These are phyloP conservation scores for Seira musarum DNA, from an alignment of 2,888 invertebrate species.

Conservation along the genomic window DNA sequence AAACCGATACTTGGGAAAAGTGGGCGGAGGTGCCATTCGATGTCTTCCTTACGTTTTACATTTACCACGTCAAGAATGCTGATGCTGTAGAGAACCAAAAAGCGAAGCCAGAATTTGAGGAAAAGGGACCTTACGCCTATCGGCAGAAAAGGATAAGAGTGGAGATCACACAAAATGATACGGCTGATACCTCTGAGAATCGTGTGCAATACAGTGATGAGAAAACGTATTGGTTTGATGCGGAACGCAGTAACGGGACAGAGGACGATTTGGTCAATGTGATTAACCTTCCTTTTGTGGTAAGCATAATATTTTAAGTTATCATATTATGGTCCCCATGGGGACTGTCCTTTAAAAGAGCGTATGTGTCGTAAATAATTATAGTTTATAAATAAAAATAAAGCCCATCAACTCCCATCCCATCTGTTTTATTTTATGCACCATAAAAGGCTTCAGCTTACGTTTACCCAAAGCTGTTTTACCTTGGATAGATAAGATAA, in stretches of 20 bases:
- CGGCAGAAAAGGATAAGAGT: slow-evolving; percentile 25
- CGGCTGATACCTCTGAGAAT: background rate
- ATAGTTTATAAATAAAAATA: no score
- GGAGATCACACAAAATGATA: background rate
- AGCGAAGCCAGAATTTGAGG: slow-evolving; percentile 33
- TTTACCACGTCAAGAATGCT: slow-evolving; percentile 21
- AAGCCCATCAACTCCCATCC: no score
- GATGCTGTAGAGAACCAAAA: slow-evolving; percentile 22
- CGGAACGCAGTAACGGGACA: background rate
- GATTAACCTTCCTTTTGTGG: slow-evolving; percentile 54
- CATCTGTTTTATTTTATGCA: no score
- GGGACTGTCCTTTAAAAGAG: no score
- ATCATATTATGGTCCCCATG: background rate
- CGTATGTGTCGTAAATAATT: no score
- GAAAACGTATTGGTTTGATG: slow-evolving; percentile 42
- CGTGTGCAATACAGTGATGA: slow-evolving; percentile 36
- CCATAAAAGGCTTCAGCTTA: no score
- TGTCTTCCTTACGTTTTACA: slow-evolving; percentile 35
- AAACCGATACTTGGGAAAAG: slow-evolving; percentile 7
- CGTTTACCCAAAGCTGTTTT: no score
- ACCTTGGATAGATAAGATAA: no score
- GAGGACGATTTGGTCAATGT: slow-evolving; percentile 47
- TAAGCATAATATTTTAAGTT: slow-evolving; percentile 29
- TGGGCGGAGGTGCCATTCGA: background rate
- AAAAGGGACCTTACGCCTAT: slow-evolving; percentile 60